Base-by-base conservation (phyloP, 2,888 invertebrate genomes). In the Drosophila emarginata region DNA sequence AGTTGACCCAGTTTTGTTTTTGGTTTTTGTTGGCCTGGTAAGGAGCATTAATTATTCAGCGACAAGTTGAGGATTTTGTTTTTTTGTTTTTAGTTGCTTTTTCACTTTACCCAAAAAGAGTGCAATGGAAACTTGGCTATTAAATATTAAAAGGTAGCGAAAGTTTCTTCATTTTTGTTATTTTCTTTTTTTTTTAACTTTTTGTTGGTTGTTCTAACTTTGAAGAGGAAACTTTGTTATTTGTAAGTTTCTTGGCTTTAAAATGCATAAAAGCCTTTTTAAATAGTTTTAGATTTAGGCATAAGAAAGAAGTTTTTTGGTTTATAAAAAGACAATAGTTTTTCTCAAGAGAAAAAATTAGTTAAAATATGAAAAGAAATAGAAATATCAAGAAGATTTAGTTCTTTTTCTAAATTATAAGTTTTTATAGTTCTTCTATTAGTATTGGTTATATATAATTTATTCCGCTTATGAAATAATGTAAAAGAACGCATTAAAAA, bases 31-130 rank as follows among this genome's bases (percentile, higher is more conserved):
- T 54, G 7, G 14, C 11, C 18, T 71, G 67, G 58, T 77, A 77
- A 78, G 85, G 72, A 74, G 79, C 78, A 74, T 83, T 63, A 80
- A 82, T 86, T 74, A 83, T 83, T 85, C 74, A 83, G 79, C 74
- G 68, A 72, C 83, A 77, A 45, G 45, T 45, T 14, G 52, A 26
- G 28, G 26, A 52, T 52, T 52, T 26, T n/a, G 18, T 45, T 45
- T 45, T 45, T 40, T 23, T 1, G 4, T 23, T 40, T 45, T 45
- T 45, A 18, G 15, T 45, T 45, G 11, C 9, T 18, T 18, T 40
- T 45, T 18, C 9, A 45, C 40, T 18, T 45, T 45, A 21, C 11
- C 45, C 7, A 45, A 45, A 15, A 15, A 45, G 14, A 15, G 28
- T 18, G 28, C 50, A 61, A 52, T 26, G 61, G 21, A 50, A 45